These are phyloP conservation scores for Struthio camelus DNA, from an alignment of 2,113 vertebrate genomes.

Conservation along the genomic window DNA sequence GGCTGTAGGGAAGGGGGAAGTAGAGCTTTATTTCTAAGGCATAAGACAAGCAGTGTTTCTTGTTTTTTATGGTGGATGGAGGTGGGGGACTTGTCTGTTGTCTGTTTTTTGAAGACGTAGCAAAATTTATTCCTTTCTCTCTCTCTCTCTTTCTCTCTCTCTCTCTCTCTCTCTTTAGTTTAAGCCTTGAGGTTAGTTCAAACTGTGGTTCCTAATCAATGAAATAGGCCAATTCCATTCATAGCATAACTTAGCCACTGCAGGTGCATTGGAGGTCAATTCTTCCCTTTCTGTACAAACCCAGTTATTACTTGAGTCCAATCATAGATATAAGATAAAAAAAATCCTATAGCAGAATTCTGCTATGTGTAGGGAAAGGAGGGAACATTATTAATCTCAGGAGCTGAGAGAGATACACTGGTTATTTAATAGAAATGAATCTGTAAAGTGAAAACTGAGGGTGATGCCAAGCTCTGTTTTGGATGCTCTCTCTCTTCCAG, in stretches of 20 bases:
- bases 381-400: not conserved
- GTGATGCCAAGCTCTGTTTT: not conserved
- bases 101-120: not conserved
- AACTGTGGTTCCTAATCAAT: not conserved
- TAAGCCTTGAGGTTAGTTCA: not conserved
- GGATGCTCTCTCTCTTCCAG: not conserved
- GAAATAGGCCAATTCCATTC: not conserved
- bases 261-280: not conserved
- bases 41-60: not conserved
- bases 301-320: not conserved
- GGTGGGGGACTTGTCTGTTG: not conserved
- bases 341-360: rapidly evolving
- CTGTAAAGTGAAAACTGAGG: not conserved
- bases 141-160: not conserved
- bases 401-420: not conserved
- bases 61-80: not conserved
- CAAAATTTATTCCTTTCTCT: not conserved
- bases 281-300: not conserved
- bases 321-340: not conserved
- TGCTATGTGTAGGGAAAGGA: not conserved
- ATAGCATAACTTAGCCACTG: not conserved
- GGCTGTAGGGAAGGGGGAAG: not conserved
- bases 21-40: not conserved
- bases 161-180: not conserved
- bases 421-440: not conserved